phyloP scores from a whole-genome alignment of 2,113 vertebrate species.

The Myrmophylax atrothorax region DNA sequence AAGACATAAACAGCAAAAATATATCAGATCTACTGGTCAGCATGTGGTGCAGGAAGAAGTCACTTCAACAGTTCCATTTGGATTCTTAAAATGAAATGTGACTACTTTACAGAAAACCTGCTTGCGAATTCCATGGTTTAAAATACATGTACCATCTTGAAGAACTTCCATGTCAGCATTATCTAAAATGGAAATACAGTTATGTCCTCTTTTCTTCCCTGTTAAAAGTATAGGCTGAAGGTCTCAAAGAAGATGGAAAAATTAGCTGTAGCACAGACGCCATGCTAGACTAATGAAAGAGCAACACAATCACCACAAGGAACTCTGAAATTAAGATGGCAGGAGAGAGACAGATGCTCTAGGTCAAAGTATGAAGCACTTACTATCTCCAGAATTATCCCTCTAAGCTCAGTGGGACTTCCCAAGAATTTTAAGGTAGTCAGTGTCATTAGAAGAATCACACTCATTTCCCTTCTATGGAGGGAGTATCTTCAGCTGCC shows the following conservation, averaged over 20 bases:
- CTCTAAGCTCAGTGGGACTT: neutral
- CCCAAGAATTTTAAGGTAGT: neutral
- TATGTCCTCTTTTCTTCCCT: neutral
- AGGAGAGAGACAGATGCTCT: neutral
- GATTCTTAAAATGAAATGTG: neutral
- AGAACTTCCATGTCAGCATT: neutral
- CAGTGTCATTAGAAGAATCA: neutral
- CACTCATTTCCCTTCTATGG: neutral
- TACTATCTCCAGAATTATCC: neutral
- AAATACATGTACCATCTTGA: neutral
- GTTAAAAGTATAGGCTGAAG: neutral
- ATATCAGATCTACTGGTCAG: neutral
- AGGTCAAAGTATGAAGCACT: neutral
- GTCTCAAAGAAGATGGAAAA: neutral
- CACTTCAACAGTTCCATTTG: neutral
- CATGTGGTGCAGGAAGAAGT: neutral
- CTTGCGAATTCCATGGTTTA: neutral
- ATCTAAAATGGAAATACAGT: neutral
- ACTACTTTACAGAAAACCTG: neutral
- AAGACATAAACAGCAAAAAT: neutral
- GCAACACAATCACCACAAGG: neutral
- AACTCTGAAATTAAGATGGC: neutral
- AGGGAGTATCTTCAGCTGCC: neutral
- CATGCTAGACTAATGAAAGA: neutral
- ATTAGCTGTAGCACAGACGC: neutral